These are phyloP conservation scores for Phenacoccus solenopsis DNA, from an alignment of 1,140 invertebrate species.

Conservation along the genomic window DNA sequence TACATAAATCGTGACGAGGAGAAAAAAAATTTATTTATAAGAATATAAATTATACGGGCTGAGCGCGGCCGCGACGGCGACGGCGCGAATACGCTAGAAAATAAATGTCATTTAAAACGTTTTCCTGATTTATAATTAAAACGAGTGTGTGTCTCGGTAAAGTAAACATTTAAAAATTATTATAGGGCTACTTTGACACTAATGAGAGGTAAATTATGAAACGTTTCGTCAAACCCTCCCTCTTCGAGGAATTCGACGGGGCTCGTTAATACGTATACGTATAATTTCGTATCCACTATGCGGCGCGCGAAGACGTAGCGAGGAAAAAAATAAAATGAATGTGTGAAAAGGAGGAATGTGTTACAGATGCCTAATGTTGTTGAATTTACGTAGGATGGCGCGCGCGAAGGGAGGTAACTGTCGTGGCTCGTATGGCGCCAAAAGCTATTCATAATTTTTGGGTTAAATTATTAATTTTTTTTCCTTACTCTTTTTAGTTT, in stretches of 20 bases:
- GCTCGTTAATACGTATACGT: not conserved
- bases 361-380: constrained; percentile 1
- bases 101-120: constrained; percentile 16
- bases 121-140: constrained; percentile 14
- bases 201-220: constrained; percentile 17
- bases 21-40: constrained; percentile 4
- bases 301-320: not conserved
- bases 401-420: not conserved
- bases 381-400: not conserved
- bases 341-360: constrained; percentile 9
- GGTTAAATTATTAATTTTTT: constrained; percentile 11
- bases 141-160: constrained; percentile 6
- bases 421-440: constrained; percentile 10
- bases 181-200: constrained; percentile 17
- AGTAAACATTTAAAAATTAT: constrained; percentile 18
- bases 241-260: not conserved
- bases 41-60: not conserved
- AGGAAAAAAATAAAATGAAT: constrained; percentile 7
- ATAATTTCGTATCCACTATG: too few relatives aligned
- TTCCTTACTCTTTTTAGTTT: too few relatives aligned
- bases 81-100: not conserved
- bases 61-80: not conserved
- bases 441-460: constrained; percentile 11
- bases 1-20: not conserved
- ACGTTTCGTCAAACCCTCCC: constrained; percentile 11